Evolutionary conservation across 1,140 invertebrate species (phyloP), one percentile per base, ranked within the genome.

Genomic region (Zophobas morio): DNA sequence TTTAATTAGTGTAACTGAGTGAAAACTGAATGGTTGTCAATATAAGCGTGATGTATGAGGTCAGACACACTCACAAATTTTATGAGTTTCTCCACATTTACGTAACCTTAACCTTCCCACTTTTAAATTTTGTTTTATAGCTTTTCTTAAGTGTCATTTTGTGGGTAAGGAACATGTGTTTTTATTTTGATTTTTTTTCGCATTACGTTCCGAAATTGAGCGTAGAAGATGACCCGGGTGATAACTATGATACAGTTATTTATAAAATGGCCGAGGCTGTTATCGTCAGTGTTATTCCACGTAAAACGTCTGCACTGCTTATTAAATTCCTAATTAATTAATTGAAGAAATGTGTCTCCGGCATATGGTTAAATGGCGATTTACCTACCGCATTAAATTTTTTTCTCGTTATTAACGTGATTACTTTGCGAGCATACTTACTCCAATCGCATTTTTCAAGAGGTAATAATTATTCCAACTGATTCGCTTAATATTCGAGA

Each of bases 261-360:
- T 39, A 36, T 39, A 39, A 60, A 36, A 60, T 60, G 56, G 54
- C 33, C 34, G 56, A 60, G 37, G 42, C 56, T 54, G 53, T 54
- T 54, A 54, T 54, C 53, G 35, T 4, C 42, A 46, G 42, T 46
- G 3, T 8, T 4, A 46, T 6, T 20, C 20, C 20, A 20, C 20
- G 20, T 20, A 20, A 20, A 20, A 20, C 20, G 20, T 20, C 20
- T 20, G 20, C 53, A 32, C 8, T 54, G 53, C 53, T 34, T 34
- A 54, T 54, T 54, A 54, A 60, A 60, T 60, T 60, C 56, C 37
- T 60, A 33, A n/a, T 39, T 60, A 60, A 60, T 60, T 60, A 60
- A 60, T 60, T 60, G 56, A 8, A 60, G 56, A 8, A 46, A 46
- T 60, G 53, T 34, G 53, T 34, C 53, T 54, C 35, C 32, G 35